Evolutionary conservation across 2,797 vertebrate species (phyloP), one percentile per base, ranked within the genome.

Genomic region (Anisognathus igniventris): DNA sequence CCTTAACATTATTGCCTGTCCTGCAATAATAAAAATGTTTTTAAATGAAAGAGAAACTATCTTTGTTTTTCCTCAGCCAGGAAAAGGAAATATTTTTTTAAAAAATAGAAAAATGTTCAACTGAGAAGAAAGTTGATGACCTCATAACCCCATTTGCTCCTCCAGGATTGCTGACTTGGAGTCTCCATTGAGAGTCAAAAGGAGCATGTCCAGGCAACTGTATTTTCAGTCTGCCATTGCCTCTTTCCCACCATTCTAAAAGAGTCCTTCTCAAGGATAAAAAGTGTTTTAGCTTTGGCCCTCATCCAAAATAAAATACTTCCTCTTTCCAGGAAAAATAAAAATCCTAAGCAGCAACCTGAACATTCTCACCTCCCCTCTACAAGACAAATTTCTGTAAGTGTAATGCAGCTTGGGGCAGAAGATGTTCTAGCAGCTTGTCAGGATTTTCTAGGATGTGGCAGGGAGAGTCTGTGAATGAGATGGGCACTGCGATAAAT

Each of bases 31-130:
- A 56, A 31, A n/a, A n/a, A 13, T 30, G 1, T 20, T 88, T 74
- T 88, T 44, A 19, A 85, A 71, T 50, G 2, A 71, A 73, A 82
- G 17, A 65, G 6, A 81, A 80, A 67, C 3, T 27, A 56, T 16
- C 9, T 44, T 56, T 73, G 2, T 7, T 85, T 75, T 70, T 35
- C 17, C 14, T 79, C 27, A 83, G 2, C 2, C 0, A 0, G 5
- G 4, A 64, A 62, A 78, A 70, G 15, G 7, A 87, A 84, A 48
- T 62, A 20, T 7, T 70, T 31, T 23, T 35, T 12, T 1, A 35
- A 35, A 54, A 42, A 58, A 67, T 47, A 70, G 1, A 31, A 61
- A 67, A 82, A 44, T 3, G 0, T 25, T 71, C 12, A 78, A 2
- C 37, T 53, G 3, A 10, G 31, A 81, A 80, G 30, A 57, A 84